Evolutionary conservation across 1,140 invertebrate genomes (phyloP).

Genomic region (Cataglyphis hispanica): DNA sequence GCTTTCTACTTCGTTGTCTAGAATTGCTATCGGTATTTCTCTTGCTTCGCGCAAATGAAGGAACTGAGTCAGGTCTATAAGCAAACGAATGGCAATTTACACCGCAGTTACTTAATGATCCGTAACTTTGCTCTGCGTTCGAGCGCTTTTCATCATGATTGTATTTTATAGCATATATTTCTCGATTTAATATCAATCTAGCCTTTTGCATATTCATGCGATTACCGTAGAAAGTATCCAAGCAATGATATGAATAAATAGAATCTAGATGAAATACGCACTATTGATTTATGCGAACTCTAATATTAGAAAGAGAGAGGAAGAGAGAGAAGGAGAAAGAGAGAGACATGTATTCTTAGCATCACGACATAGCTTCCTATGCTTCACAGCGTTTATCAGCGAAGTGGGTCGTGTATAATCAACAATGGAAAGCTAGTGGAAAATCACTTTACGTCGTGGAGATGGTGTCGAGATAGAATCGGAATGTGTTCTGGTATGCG

Average conservation of each 20-base stretch:
- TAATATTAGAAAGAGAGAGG: background rate
- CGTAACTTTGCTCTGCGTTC: slow-evolving; percentile 38
- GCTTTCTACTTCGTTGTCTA: slow-evolving; percentile 23
- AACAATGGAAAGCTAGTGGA: slow-evolving; percentile 30
- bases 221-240: slow-evolving; percentile 39
- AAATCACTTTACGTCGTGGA: background rate
- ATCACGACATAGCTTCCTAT: slow-evolving; percentile 11
- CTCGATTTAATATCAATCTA: background rate
- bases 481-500: slow-evolving; percentile 16
- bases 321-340: no score
- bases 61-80: slow-evolving; percentile 35
- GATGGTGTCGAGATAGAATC: slow-evolving; percentile 4
- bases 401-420: slow-evolving; percentile 35
- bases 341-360: background rate
- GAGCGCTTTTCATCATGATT: slow-evolving; percentile 9
- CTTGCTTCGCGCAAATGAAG: slow-evolving; percentile 27
- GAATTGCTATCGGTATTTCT: slow-evolving; percentile 19
- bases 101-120: slow-evolving; percentile 54
- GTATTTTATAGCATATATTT: slow-evolving; percentile 36
- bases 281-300: slow-evolving; percentile 13
- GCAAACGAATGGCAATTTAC: slow-evolving; percentile 58
- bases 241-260: slow-evolving; percentile 28
- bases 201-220: background rate
- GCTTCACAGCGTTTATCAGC: slow-evolving; percentile 13
- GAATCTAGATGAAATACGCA: background rate